These are phyloP conservation scores for Holotrichia oblita DNA, from an alignment of 1,140 invertebrate genomes.

Conservation along the genomic window DNA sequence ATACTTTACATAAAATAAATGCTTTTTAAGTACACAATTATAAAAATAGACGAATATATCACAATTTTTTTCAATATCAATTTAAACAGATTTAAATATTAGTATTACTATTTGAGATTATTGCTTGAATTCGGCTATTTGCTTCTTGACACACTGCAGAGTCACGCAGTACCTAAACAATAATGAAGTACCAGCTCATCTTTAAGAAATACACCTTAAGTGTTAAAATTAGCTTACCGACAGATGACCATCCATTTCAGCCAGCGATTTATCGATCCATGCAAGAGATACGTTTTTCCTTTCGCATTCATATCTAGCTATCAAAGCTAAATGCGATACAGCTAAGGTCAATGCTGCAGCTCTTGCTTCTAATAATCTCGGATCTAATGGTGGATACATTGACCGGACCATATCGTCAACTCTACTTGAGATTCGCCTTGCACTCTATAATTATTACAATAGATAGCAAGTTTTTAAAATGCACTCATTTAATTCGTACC, in stretches of 20 bases:
- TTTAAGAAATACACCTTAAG: background rate
- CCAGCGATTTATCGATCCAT: slow-evolving; percentile 75
- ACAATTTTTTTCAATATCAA: slow-evolving; percentile 27
- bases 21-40: slow-evolving; percentile 21
- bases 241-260: slow-evolving; percentile 75
- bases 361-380: slow-evolving; percentile 74
- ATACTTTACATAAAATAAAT: slow-evolving; percentile 15
- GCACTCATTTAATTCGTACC: slow-evolving; percentile 54
- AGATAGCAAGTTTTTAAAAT: slow-evolving; percentile 24
- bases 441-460: slow-evolving; percentile 63
- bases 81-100: slow-evolving; percentile 22
- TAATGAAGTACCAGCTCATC: background rate
- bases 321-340: slow-evolving; percentile 74
- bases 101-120: slow-evolving; percentile 36
- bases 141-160: slow-evolving; percentile 66
- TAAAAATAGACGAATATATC: slow-evolving; percentile 33
- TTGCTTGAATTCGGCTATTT: slow-evolving; percentile 59
- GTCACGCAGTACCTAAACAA: slow-evolving; percentile 63
- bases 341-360: slow-evolving; percentile 74
- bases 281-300: slow-evolving; percentile 63
- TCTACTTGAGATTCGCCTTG: slow-evolving; percentile 72
- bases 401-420: slow-evolving; percentile 79
- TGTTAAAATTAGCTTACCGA: slow-evolving; percentile 59
- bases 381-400: slow-evolving; percentile 79
- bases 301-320: slow-evolving; percentile 66